Percentiles rank a stretch among this genome's conserved stretches.
Evolutionary conservation across 1,140 invertebrate genomes (phyloP).

Genomic region (Eupeodes corollae): DNA sequence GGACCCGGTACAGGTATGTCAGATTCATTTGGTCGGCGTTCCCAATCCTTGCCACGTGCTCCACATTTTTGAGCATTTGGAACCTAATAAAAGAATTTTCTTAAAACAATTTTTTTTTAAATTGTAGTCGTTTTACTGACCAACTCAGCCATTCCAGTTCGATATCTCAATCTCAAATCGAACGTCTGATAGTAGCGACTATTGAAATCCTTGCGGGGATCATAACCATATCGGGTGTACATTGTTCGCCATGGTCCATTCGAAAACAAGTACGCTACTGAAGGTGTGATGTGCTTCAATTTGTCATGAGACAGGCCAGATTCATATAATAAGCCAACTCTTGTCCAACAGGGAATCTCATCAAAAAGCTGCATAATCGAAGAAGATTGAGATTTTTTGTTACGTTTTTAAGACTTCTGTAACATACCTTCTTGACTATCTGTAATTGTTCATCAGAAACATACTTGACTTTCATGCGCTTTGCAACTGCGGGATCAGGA

Average conservation of each 20-base stretch:
- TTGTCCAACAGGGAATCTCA: conserved; percentile 75
- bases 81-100: background rate
- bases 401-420: too few relatives aligned
- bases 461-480: conserved; percentile 37
- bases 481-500: conserved; percentile 24
- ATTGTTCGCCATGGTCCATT: conserved; percentile 80
- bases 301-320: conserved; percentile 50
- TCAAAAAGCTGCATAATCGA: conserved; percentile 49
- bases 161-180: conserved; percentile 63
- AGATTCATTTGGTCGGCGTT: too few relatives aligned
- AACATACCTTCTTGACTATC: conserved; percentile 19
- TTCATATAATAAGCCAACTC: conserved; percentile 54
- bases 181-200: conserved; percentile 72
- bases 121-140: conserved; percentile 15
- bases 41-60: too few relatives aligned
- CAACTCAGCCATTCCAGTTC: conserved; percentile 29
- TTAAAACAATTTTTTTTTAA: background rate
- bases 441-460: conserved; percentile 30
- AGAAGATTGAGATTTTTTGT: conserved; percentile 1
- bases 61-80: too few relatives aligned
- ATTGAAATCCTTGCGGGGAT: conserved; percentile 67
- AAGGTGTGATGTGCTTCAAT: conserved; percentile 69
- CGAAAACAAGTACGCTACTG: conserved; percentile 70
- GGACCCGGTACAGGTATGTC: conserved; percentile 18
- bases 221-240: conserved; percentile 78